phyloP scores from a whole-genome alignment of 1,140 invertebrate genomes.

The Penaeus vannamei region DNA sequence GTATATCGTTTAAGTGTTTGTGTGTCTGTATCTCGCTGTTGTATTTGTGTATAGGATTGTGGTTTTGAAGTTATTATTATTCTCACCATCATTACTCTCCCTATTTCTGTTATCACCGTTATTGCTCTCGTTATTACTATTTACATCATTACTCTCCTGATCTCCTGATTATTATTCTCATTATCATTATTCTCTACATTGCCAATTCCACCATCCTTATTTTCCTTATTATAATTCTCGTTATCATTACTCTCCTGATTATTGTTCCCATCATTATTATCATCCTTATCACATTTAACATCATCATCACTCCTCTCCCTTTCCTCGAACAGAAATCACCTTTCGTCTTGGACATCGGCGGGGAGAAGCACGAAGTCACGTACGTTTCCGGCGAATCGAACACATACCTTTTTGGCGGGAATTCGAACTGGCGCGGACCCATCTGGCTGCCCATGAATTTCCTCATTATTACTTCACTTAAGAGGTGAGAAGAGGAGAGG shows the following conservation, averaged over 20 bases:
- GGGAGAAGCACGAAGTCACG: constrained; percentile 69
- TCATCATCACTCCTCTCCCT: constrained; percentile 49
- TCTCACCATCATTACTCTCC: not conserved
- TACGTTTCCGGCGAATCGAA: constrained; percentile 72
- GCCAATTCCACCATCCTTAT: no score
- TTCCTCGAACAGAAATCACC: constrained; percentile 49
- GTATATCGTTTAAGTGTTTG: no score
- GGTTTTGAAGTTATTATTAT: no score
- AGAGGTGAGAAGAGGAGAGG: constrained; percentile 44
- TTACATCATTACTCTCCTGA: no score
- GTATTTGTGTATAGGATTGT: no score
- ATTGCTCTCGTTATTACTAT: not conserved
- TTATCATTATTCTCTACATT: no score
- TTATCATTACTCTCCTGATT: no score
- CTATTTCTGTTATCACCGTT: constrained; percentile 13
- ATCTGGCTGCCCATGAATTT: constrained; percentile 71
- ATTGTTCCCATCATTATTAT: not conserved
- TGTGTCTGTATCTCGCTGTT: no score
- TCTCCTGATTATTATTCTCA: no score
- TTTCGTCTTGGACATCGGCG: constrained; percentile 68
- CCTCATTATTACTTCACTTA: constrained; percentile 71
- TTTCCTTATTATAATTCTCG: no score
- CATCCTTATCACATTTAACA: not conserved
- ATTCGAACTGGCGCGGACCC: constrained; percentile 74
- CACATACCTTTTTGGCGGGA: constrained; percentile 73